Evolutionary conservation across 2,113 vertebrate genomes (phyloP), one percentile per base, ranked within the genome.

Genomic region (Cyprinus carpio): DNA sequence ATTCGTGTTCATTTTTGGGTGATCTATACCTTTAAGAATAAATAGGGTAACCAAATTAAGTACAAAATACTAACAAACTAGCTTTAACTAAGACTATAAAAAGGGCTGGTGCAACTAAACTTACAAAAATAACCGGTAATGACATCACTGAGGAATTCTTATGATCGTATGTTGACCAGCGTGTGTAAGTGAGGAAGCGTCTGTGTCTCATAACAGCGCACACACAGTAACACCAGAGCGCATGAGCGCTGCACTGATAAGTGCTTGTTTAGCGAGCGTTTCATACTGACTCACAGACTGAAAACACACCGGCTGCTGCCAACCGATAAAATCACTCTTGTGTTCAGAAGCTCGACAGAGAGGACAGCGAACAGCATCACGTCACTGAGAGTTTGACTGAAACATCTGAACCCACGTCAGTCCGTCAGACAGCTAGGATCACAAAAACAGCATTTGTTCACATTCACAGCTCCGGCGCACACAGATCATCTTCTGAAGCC

Each of bases 261-360:
- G 69, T n/a, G 69, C 34, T n/a, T 72, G 69, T 40, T 71, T 23
- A 12, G 34, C 4, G 34, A 72, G 69, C 11, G 10, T 37, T 40
- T 23, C 0, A 31, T 23, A 34, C 67, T 37, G 67, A 71, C 67
- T 71, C 65, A 67, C 65, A 67, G 15, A 23, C 65, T 69, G 65
- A 69, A 69, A 69, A 37, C 65, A 69, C 65, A 23, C 10, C 34
- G 34, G 34, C 67, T 40, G 65, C 8, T 34, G 69, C 9, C 2
- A 67, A 67, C 64, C 1, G 69, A 72, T 72, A n/a, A n/a, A 40
- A 72, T 40, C 69, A n/a, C 69, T 72, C 69, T 37, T 69, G 34
- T 71, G 40, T 71, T 40, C 69, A n/a, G 67, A 40, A 40, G 69
- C 37, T 72, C 69, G 23, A 11, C 31, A 37, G 67, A 71, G 31